These are phyloP conservation scores for Mesochorus sp. DNA, from an alignment of 2,888 invertebrate genomes.

Conservation along the genomic window DNA sequence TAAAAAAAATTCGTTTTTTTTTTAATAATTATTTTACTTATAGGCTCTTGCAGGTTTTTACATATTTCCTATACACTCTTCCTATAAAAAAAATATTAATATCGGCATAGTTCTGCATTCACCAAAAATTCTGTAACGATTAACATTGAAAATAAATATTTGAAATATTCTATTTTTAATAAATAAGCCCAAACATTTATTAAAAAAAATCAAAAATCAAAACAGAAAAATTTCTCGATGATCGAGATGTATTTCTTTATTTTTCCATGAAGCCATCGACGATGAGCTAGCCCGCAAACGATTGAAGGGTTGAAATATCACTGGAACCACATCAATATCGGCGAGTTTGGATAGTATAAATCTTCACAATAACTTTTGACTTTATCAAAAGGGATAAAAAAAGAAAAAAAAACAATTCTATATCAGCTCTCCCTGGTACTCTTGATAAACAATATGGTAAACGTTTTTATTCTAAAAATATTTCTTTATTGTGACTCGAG, in stretches of 20 bases:
- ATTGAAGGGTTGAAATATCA: too few species aligned
- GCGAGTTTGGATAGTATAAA: constrained; percentile 5
- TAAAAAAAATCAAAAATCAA: background rate
- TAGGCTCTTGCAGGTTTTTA: too few species aligned
- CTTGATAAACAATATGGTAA: constrained; percentile 21
- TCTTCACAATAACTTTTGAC: background rate
- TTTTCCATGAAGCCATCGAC: background rate
- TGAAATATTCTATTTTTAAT: background rate
- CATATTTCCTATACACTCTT: too few species aligned
- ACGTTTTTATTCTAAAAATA: constrained; percentile 30
- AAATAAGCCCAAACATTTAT: background rate
- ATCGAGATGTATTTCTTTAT: background rate
- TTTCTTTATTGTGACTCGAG: background rate
- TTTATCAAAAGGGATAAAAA: background rate
- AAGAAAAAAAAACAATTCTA: background rate
- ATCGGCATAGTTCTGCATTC: too few species aligned
- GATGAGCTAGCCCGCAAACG: background rate
- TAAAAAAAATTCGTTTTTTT: too few species aligned
- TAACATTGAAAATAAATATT: too few species aligned
- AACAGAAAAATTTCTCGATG: background rate
- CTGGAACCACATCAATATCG: background rate
- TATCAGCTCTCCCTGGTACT: background rate
- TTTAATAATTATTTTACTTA: too few species aligned
- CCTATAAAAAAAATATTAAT: too few species aligned
- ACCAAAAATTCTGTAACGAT: too few species aligned